Percentiles rank a stretch among this genome's conserved stretches.
phyloP scores from a whole-genome alignment of 2,113 vertebrate genomes.

The Alaudala cheleensis region DNA sequence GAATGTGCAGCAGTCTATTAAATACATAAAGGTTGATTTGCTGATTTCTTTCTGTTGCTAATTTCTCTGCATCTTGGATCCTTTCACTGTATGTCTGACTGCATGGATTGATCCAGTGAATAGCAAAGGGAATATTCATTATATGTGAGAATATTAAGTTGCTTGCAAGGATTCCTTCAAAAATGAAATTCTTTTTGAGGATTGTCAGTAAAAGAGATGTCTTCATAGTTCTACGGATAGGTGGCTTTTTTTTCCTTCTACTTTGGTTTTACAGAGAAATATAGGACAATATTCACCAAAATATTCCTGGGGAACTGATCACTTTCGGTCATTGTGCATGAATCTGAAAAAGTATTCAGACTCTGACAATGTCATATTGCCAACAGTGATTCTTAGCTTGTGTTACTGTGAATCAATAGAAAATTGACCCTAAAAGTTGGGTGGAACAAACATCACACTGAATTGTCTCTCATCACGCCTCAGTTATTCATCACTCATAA shows the following conservation, averaged over 20 bases:
- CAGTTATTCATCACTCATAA: background rate
- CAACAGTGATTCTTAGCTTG: background rate
- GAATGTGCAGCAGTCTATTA: conserved; percentile 11
- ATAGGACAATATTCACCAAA: background rate
- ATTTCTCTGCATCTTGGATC: conserved; percentile 13
- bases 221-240: background rate
- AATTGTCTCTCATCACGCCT: background rate
- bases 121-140: conserved; percentile 40
- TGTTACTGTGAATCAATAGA: background rate
- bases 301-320: background rate
- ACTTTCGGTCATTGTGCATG: background rate
- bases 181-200: conserved; percentile 4
- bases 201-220: background rate
- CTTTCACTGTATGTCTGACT: conserved; percentile 25
- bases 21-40: background rate
- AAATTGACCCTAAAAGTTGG: background rate
- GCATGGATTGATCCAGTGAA: conserved; percentile 16
- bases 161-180: background rate
- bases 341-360: background rate
- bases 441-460: background rate
- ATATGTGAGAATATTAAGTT: background rate
- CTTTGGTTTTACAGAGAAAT: background rate
- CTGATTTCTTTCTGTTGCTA: conserved; percentile 8
- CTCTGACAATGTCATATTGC: background rate
- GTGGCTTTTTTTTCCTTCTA: background rate